Base-by-base conservation (phyloP, 2,888 invertebrate genomes). In the Rotaria macrura region DNA sequence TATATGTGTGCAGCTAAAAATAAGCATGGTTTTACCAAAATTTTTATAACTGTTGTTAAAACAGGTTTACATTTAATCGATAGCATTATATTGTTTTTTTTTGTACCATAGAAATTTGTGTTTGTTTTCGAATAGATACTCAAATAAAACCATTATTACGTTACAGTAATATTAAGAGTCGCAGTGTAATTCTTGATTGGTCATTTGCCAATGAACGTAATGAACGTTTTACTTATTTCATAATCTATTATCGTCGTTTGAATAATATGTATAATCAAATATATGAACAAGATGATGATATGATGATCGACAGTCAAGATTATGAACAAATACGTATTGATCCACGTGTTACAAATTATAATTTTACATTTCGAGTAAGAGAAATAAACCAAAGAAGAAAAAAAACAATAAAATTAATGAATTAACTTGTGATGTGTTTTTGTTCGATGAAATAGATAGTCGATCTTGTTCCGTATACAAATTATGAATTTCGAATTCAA, bases 1-100 rank as follows among this genome's bases (percentile, higher is more conserved):
- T 79, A 79, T 43, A 43, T 79, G n/a, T 79, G 79, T 43, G 43
- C 43, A 79, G 79, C 79, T 12, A 79, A 43, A 79, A 79, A 79
- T 79, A 40, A 79, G 79, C 79, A 79, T 79, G 79, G 79, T 43
- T n/a, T 79, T 1, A 43, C 79, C 43, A 10, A 25, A 5, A 79
- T 79, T n/a, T 79, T 79, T 25, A 40, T 79, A 43, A 12, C 7
- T 43, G 23, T 79, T n/a, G n/a, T 43, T 43, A 25, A 43, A 25
- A 25, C 79, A 79, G 43, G 79, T 79, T 29, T 17, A 29, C 34
- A 52, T 52, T 52, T 29, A 38, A 7, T 7, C 34, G 52, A 52
- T 4, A 52, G 23, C 3, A 52, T 14, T 43, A 43, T 43, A 10
- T 47, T 4, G 1, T 2, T 6, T 52, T 52, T 23, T 52, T 52